These are phyloP conservation scores for Gopherus flavomarginatus DNA, from an alignment of 2,113 vertebrate species.

Conservation along the genomic window DNA sequence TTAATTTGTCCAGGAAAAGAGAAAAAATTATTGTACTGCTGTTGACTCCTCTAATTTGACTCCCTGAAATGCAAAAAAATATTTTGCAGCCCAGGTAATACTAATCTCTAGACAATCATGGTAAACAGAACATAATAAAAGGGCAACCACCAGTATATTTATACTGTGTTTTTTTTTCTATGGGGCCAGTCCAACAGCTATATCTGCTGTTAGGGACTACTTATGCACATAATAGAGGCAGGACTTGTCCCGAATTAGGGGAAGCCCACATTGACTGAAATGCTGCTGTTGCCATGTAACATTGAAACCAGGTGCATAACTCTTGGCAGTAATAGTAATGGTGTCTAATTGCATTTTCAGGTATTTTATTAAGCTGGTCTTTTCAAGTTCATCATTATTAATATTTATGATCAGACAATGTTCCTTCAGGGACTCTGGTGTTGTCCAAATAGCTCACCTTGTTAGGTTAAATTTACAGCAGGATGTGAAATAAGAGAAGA, in stretches of 20 bases:
- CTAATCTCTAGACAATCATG: not conserved
- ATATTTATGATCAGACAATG: not conserved
- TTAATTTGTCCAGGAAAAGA: conserved; percentile 51
- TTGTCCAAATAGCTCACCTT: conserved; percentile 1
- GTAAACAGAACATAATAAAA: conserved; percentile 8
- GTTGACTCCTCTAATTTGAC: conserved; percentile 25
- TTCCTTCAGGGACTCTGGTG: conserved; percentile 34
- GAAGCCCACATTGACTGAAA: not conserved
- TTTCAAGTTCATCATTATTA: conserved; percentile 32
- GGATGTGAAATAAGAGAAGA: not conserved
- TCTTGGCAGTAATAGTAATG: not conserved
- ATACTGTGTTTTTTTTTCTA: not conserved
- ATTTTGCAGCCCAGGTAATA: not conserved
- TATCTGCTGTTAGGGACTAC: not conserved
- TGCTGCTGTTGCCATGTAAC: not conserved
- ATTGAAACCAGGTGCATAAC: not conserved
- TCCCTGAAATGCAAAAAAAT: conserved; percentile 34
- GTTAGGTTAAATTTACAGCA: conserved; percentile 25
- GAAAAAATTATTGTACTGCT: conserved; percentile 20
- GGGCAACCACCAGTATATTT: not conserved
- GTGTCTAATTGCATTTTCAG: conserved; percentile 19
- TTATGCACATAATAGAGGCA: not conserved
- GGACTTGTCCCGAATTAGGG: not conserved
- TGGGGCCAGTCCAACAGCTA: not conserved
- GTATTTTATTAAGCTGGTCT: conserved; percentile 21